A percentile compares a stretch with the other conserved stretches of the same genome.
These are phyloP conservation scores for Lepidurus couesii DNA, from an alignment of 1,140 invertebrate species.

Conservation along the genomic window DNA sequence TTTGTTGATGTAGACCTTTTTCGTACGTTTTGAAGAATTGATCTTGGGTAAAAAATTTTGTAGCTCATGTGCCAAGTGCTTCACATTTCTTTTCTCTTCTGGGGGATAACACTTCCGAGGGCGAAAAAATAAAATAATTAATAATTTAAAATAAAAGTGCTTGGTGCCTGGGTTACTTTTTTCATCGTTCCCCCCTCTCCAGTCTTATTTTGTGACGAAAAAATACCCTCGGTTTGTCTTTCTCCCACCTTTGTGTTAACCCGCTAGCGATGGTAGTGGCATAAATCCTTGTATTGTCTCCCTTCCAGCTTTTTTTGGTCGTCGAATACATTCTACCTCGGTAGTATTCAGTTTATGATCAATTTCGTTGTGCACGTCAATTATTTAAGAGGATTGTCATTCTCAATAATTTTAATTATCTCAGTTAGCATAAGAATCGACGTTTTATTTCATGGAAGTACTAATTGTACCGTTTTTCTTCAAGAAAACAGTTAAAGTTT, in stretches of 20 bases:
- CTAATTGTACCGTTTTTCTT: too few relatives aligned
- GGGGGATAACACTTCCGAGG: background rate
- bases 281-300: background rate
- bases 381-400: too few relatives aligned
- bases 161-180: background rate
- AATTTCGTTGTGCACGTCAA: background rate
- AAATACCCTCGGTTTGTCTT: background rate
- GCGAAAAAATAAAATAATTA: background rate
- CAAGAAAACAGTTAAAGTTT: too few relatives aligned
- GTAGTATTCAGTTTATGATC: background rate
- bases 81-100: background rate
- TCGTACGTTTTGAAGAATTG: background rate
- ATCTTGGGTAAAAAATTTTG: background rate
- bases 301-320: constrained; percentile 3
- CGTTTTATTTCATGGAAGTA: too few relatives aligned
- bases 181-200: background rate
- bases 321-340: constrained; percentile 19
- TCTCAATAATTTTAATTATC: too few relatives aligned
- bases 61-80: constrained; percentile 17
- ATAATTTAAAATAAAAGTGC: background rate
- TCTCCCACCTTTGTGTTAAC: constrained; percentile 5
- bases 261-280: background rate
- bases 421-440: too few relatives aligned
- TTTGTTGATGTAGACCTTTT: constrained; percentile 10
- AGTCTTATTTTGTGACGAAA: background rate